Conservation (phyloP, 2,888 invertebrate genomes). For the Nomada hirtipes region DNA sequence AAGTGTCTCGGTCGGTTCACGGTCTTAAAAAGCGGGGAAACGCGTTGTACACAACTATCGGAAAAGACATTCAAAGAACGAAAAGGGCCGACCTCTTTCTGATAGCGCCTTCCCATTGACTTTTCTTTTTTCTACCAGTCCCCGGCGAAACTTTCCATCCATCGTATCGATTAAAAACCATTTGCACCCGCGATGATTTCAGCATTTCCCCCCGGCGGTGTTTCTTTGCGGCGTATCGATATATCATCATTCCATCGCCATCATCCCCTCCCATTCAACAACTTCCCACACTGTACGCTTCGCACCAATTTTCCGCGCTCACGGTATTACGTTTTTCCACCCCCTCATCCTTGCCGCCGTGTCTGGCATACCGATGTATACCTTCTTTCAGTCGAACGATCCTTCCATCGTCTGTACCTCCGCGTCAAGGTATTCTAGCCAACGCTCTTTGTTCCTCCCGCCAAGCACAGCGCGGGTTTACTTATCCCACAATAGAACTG, state of each 20-base stretch:
- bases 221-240: slow-evolving; percentile 32
- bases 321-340: slow-evolving; percentile 69
- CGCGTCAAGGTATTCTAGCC: neutral
- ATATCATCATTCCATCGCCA: slow-evolving; percentile 24
- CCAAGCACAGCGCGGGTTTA: slow-evolving; percentile 62
- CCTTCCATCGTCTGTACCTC: slow-evolving; percentile 4
- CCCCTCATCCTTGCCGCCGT: slow-evolving; percentile 65
- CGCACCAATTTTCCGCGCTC: slow-evolving; percentile 64
- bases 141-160: slow-evolving; percentile 28
- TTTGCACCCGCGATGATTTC: slow-evolving; percentile 41
- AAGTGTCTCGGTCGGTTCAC: neutral
- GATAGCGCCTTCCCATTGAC: slow-evolving; percentile 10
- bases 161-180: slow-evolving; percentile 48
- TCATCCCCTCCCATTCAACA: neutral
- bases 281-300: slow-evolving; percentile 29
- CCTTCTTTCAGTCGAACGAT: slow-evolving; percentile 47
- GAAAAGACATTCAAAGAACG: slow-evolving; percentile 44
- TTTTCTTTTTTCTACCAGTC: neutral
- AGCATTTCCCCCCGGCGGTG: neutral
- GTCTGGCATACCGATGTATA: slow-evolving; percentile 64
- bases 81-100: slow-evolving; percentile 26
- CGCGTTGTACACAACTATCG: slow-evolving; percentile 41
- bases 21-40: slow-evolving; percentile 30
- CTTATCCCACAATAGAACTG: slow-evolving; percentile 77
- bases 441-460: slow-evolving; percentile 32